A percentile compares a stretch with the other conserved stretches of the same genome.
phyloP scores from a whole-genome alignment of 2,113 vertebrate genomes.

The Rhinopomastus cyanomelas region DNA sequence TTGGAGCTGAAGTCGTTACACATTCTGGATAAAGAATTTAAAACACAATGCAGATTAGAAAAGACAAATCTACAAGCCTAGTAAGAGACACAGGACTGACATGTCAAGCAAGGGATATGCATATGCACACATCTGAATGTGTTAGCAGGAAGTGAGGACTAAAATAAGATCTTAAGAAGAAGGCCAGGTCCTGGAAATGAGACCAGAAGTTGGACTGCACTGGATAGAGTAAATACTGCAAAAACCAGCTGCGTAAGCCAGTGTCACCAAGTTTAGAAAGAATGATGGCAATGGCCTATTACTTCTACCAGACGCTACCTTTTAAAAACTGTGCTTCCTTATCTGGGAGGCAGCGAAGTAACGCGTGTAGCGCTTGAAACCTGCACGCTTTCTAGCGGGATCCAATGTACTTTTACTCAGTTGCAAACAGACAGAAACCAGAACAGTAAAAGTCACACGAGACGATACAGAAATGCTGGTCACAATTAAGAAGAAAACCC shows the following conservation, averaged over 20 bases:
- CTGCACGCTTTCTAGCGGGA: neutral
- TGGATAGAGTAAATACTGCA: neutral
- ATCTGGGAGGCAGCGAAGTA: neutral
- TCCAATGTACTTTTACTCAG: neutral
- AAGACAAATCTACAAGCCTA: neutral
- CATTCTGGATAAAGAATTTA: neutral
- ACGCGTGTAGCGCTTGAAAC: neutral
- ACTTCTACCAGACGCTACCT: neutral
- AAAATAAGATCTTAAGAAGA: neutral
- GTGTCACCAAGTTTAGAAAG: neutral
- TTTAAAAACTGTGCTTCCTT: neutral
- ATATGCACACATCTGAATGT: fast-evolving
- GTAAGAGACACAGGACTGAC: neutral
- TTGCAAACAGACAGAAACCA: neutral
- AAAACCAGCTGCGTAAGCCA: neutral
- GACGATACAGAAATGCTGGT: neutral
- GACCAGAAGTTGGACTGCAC: neutral
- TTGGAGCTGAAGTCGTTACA: neutral
- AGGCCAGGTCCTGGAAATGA: neutral
- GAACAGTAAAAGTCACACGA: neutral
- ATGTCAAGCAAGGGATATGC: neutral
- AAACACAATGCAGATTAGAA: neutral
- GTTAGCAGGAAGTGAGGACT: neutral
- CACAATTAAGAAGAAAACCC: neutral
- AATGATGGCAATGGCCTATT: neutral